phyloP scores from a whole-genome alignment of 2,797 vertebrate genomes.

The Chelon labrosus region DNA sequence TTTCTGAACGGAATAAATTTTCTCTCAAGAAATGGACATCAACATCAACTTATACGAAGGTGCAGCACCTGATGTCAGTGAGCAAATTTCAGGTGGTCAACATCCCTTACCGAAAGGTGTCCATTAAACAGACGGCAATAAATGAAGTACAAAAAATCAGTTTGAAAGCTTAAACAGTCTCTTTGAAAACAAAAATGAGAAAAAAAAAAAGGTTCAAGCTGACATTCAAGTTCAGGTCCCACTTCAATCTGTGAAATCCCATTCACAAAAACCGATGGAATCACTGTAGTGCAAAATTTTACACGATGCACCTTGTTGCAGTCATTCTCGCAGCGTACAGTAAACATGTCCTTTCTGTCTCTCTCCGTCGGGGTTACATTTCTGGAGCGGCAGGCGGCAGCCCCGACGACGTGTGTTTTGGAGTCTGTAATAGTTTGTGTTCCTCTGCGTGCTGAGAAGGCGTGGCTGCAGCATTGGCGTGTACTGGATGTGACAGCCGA shows the following conservation, averaged over 20 bases:
- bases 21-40: slow-evolving; percentile 50
- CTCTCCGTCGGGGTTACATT: slow-evolving; percentile 68
- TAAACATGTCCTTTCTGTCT: slow-evolving; percentile 70
- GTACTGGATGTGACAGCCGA: slow-evolving; percentile 94
- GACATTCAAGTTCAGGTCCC: slow-evolving; percentile 85
- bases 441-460: slow-evolving; percentile 75
- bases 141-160: slow-evolving; percentile 69
- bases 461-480: slow-evolving; percentile 64
- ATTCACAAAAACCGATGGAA: slow-evolving; percentile 77
- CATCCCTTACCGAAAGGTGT: slow-evolving; percentile 55
- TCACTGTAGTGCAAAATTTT: slow-evolving; percentile 82
- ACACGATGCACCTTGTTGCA: slow-evolving; percentile 77
- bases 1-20: slow-evolving; percentile 41
- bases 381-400: slow-evolving; percentile 79
- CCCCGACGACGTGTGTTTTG: slow-evolving; percentile 74
- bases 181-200: slow-evolving; percentile 49
- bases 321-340: slow-evolving; percentile 74
- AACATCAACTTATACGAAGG: slow-evolving; percentile 62
- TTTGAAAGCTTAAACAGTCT: slow-evolving; percentile 72
- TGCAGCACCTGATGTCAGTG: slow-evolving; percentile 70
- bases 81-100: slow-evolving; percentile 62
- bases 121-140: slow-evolving; percentile 69
- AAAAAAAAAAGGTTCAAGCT: slow-evolving; percentile 61
- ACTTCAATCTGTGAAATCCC: slow-evolving; percentile 79
- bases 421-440: slow-evolving; percentile 82